Base-by-base conservation (phyloP, 2,888 invertebrate species). In the Scelioninae gen. 1 region DNA sequence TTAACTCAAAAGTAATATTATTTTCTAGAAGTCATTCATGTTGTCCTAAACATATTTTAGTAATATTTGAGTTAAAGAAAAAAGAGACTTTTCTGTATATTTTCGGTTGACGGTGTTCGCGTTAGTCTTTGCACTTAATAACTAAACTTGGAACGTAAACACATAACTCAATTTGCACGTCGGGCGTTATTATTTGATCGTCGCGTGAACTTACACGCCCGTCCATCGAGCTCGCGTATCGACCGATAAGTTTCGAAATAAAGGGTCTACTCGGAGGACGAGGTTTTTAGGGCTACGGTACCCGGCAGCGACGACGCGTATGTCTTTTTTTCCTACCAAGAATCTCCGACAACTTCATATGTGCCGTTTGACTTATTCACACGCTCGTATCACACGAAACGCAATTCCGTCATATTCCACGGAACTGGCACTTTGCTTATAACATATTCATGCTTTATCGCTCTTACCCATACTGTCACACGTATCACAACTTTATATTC, bases 351-450 rank as follows among this genome's bases (percentile, higher is more conserved):
- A 38, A 56, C 29, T 43, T 76, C 56, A 45, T 53, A 65, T 51
- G 29, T 60, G 55, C 55, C 63, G 71, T 71, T 71, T 78, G 58
- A 78, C 65, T 71, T 65, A 78, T 78, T 78, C 71, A 65, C 77
- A 71, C 69, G 69, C 60, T 34, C 69, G 53, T 55, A 13, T 62
- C 53, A 69, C 55, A 56, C 71, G 49, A 49, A 65, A 78, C 65
- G 71, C 65, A 71, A 65, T 71, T 71, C 71, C 65, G 58, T 71
- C 63, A 58, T 55, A 78, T 34, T 71, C 49, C 29, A 53, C 51
- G 68, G 62, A 62, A 69, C 47, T 63, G 58, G n/a, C 63, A 71
- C 63, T 71, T 78, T 47, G 34, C 79, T 34, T 51, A 65, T 66
- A 66, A 72, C 29, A 60, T 66, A 66, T 72, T 58, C 79, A 58